Base-by-base conservation (phyloP, 1,140 invertebrate genomes). In the Chionoecetes opilio region DNA sequence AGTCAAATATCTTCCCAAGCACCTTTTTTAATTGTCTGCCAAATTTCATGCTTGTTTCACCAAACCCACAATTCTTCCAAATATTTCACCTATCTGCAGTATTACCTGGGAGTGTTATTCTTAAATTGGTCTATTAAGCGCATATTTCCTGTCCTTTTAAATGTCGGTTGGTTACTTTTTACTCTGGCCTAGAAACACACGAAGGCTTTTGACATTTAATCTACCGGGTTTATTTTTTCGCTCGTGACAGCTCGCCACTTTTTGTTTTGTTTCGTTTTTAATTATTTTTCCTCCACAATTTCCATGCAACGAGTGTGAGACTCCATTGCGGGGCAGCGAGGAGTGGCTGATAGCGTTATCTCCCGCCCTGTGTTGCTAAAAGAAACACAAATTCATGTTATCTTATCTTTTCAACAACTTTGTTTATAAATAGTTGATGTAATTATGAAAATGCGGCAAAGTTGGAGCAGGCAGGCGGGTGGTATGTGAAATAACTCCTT, bases 161-260 rank as follows among this genome's bases (percentile, higher is more conserved):
- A 53, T 53, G 46, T 53, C 46, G 46, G 11, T 53, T 53, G 46
- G 2, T 53, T 53, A 17, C 21, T 75, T n/a, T 75, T 75, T 75
- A n/a, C 26, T 75, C n/a, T 75, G n/a, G 21, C 26, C 21, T 75
- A n/a, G 63, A 75, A 75, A 75, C 63, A 75, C 21, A n/a, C n/a
- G 63, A 75, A 75, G n/a, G 63, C n/a, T 75, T 75, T 75, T 75
- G 63, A 75, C 63, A 75, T 75, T 75, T 75, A n/a, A 75, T 75
- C 63, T 75, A 75, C 63, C 46, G 46, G n/a, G n/a, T 53, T 53
- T n/a, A n/a, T 75, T 75, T 21, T 21, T 75, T 21, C 63, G 11
- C 63, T 75, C 63, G 63, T 75, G 63, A 75, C 63, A 8, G 9
- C 63, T 21, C n/a, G 21, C 63, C 21, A 75, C n/a, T 75, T 75